Conservation (phyloP, 2,797 vertebrate species). For the Ceyx erithaca region DNA sequence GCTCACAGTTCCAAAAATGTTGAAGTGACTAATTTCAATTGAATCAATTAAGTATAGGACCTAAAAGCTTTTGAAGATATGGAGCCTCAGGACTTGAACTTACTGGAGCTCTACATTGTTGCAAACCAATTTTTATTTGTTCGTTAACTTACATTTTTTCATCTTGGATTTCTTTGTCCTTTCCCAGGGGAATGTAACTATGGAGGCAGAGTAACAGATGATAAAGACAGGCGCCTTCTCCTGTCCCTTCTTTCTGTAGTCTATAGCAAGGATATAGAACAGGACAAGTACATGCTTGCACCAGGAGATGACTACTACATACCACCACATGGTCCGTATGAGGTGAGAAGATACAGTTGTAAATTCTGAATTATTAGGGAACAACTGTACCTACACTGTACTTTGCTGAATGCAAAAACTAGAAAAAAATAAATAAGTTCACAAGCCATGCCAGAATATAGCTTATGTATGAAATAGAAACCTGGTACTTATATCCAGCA, state of each 20-base stretch:
- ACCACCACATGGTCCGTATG: conserved; percentile 84
- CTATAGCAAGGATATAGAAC: conserved; percentile 86
- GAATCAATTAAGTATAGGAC: not conserved
- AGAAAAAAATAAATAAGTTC: not conserved
- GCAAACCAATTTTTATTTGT: not conserved
- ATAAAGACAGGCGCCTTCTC: conserved; percentile 93
- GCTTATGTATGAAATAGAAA: not conserved
- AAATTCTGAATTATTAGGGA: not conserved
- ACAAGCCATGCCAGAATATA: not conserved
- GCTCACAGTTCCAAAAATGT: not conserved
- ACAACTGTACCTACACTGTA: not conserved
- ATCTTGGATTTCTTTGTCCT: not conserved
- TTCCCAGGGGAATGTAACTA: conserved; percentile 94
- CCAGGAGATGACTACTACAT: conserved; percentile 85
- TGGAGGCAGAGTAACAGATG: conserved; percentile 94
- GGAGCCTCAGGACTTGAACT: not conserved
- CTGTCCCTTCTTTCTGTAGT: conserved; percentile 90
- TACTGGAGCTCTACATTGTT: not conserved
- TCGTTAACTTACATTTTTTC: not conserved
- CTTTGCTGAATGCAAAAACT: not conserved
- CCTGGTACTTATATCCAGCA: not conserved
- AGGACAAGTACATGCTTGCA: conserved; percentile 84
- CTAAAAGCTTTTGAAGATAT: not conserved
- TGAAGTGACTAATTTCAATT: not conserved
- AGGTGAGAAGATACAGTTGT: conserved; percentile 77